Conservation (phyloP, 2,888 invertebrate genomes). For the Holacanthella duospinosa region DNA sequence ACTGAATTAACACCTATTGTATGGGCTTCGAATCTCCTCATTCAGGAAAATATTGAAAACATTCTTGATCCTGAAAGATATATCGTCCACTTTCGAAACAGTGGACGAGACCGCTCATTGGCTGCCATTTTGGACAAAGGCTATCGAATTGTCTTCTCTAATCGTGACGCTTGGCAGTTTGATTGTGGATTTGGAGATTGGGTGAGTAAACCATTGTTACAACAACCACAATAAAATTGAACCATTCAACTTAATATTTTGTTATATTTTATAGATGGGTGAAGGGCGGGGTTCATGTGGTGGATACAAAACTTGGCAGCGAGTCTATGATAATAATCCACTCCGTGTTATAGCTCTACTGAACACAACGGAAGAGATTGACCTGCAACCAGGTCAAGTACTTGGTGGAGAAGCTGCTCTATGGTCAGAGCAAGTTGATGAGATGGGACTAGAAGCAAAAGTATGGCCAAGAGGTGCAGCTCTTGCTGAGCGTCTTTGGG, state of each 20-base stretch:
- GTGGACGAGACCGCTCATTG: conserved; percentile 50
- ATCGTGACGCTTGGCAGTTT: conserved; percentile 74
- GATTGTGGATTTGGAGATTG: conserved; percentile 78
- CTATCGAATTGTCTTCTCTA: conserved; percentile 68
- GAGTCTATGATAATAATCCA: conserved; percentile 51
- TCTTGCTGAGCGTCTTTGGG: conserved; percentile 72
- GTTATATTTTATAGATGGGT: conserved; percentile 40
- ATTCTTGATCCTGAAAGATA: conserved; percentile 57
- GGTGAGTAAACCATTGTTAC: too few relatives aligned
- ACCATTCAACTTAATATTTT: neutral
- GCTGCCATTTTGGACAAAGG: conserved; percentile 54
- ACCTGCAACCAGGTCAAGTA: conserved; percentile 40
- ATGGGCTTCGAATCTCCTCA: conserved; percentile 69
- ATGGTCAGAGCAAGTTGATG: conserved; percentile 77
- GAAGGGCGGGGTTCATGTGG: conserved; percentile 80
- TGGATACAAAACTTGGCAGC: conserved; percentile 82
- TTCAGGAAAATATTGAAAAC: conserved; percentile 52
- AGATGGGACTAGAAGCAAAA: conserved; percentile 55
- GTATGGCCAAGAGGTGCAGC: conserved; percentile 80
- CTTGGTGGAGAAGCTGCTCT: conserved; percentile 69
- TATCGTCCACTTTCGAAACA: conserved; percentile 71
- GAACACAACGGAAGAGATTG: conserved; percentile 39
- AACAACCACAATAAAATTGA: neutral
- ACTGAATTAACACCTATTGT: conserved; percentile 52
- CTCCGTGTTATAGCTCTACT: conserved; percentile 33